Evolutionary conservation across 2,797 vertebrate genomes (phyloP).

Genomic region (Thalassophryne amazonica): DNA sequence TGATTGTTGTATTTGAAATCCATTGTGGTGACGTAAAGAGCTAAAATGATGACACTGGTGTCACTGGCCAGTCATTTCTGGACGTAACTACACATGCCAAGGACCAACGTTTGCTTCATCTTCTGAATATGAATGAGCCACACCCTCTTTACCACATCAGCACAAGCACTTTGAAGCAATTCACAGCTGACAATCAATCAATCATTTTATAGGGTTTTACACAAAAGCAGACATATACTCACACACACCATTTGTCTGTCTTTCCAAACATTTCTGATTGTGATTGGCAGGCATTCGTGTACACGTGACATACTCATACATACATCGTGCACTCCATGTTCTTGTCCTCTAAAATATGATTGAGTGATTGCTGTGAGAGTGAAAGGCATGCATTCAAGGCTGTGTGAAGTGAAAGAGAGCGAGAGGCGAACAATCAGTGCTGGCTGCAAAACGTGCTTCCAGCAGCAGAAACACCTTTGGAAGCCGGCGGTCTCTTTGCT

Average conservation of each 20-base stretch:
- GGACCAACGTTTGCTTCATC: too few species aligned
- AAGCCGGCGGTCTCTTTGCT: constrained; percentile 21
- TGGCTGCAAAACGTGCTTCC: constrained; percentile 47
- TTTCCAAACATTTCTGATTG: constrained; percentile 23
- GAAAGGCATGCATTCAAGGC: constrained; percentile 47
- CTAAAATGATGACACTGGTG: too few species aligned
- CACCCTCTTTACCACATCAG: too few species aligned
- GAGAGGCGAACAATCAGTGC: constrained; percentile 35
- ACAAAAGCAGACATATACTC: not conserved
- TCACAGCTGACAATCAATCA: too few species aligned
- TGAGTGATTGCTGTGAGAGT: constrained; percentile 49
- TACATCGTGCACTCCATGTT: constrained; percentile 7
- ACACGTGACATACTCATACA: constrained; percentile 1
- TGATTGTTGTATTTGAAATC: too few species aligned
- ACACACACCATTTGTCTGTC: not conserved
- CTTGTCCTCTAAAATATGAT: constrained; percentile 37
- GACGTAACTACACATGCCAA: too few species aligned
- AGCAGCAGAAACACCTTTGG: constrained; percentile 43
- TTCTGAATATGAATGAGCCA: too few species aligned
- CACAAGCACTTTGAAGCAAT: too few species aligned
- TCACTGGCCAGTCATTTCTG: too few species aligned
- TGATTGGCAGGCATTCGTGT: constrained; percentile 38
- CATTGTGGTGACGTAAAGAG: too few species aligned
- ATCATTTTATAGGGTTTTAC: not conserved
- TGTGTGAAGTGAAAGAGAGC: constrained; percentile 33